Conservation (phyloP, 2,888 invertebrate genomes). For the Scaptomyza tumidula region DNA sequence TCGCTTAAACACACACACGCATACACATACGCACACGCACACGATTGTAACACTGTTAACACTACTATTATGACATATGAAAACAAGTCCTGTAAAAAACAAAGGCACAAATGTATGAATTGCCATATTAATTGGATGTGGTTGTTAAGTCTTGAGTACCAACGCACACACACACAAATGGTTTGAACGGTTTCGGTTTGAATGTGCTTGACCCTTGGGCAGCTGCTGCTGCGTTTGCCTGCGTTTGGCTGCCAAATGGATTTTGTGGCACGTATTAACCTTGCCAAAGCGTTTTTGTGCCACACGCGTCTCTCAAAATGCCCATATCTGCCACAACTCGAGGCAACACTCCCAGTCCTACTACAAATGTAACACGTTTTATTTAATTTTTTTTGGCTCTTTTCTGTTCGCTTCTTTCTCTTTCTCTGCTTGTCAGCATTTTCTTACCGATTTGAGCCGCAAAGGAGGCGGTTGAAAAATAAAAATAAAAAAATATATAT, state of each 20-base stretch:
- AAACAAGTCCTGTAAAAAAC: conserved; percentile 52
- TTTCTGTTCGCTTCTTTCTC: conserved; percentile 30
- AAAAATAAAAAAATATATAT: conserved; percentile 26
- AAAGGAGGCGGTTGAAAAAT: conserved; percentile 60
- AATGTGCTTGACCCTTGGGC: conserved; percentile 64
- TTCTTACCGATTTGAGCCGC: conserved; percentile 71
- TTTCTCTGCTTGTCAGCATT: conserved; percentile 71
- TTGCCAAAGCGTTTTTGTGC: conserved; percentile 56
- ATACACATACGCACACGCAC: conserved; percentile 10
- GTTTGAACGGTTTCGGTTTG: conserved; percentile 51
- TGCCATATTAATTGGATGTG: conserved; percentile 68
- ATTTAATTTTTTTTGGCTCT: conserved; percentile 65
- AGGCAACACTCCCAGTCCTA: conserved; percentile 39
- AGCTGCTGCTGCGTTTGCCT: conserved; percentile 16
- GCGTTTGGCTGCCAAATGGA: conserved; percentile 65
- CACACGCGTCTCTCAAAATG: conserved; percentile 48
- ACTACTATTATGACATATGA: conserved; percentile 35
- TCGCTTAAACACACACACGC: conserved; percentile 42
- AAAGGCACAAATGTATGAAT: conserved; percentile 54
- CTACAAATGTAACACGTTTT: conserved; percentile 75
- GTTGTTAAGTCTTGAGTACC: conserved; percentile 20
- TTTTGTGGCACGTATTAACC: conserved; percentile 74
- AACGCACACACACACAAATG: conserved; percentile 55
- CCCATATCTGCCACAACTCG: conserved; percentile 29
- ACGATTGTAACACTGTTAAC: conserved; percentile 39